These are phyloP conservation scores for Rhabdophis nuchalis DNA, from an alignment of 2,797 vertebrate species.

Conservation along the genomic window DNA sequence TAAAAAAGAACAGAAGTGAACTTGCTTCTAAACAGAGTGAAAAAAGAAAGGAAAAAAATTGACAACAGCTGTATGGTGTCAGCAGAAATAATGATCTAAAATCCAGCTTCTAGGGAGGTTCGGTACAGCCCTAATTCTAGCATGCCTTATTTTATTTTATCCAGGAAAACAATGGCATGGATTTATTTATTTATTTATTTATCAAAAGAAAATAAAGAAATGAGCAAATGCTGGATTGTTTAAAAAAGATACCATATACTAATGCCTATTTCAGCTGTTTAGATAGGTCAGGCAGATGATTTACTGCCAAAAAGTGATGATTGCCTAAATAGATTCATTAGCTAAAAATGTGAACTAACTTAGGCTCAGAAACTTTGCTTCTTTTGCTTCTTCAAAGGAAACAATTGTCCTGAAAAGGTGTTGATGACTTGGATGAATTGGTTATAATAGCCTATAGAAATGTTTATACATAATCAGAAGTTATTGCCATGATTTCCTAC, in stretches of 20 bases:
- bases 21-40: slow-evolving; percentile 53
- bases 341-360: background rate
- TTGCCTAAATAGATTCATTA: background rate
- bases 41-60: slow-evolving; percentile 33
- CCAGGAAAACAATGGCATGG: slow-evolving; percentile 59
- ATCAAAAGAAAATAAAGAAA: slow-evolving; percentile 20
- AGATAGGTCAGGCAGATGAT: background rate
- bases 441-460: background rate
- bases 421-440: background rate
- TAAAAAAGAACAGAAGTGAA: slow-evolving; percentile 44
- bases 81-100: slow-evolving; percentile 79
- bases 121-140: slow-evolving; percentile 58
- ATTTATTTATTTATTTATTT: slow-evolving; percentile 50
- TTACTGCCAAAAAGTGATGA: fast-evolving
- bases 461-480: background rate
- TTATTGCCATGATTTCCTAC: background rate
- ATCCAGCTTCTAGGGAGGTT: slow-evolving; percentile 66
- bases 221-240: background rate
- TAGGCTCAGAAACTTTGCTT: background rate
- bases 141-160: slow-evolving; percentile 49
- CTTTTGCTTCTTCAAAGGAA: background rate
- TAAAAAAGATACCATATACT: background rate
- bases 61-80: slow-evolving; percentile 80
- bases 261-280: background rate
- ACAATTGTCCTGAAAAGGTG: background rate